Evolutionary conservation across 2,888 invertebrate species (phyloP).

Genomic region (Stramonita haemastoma): DNA sequence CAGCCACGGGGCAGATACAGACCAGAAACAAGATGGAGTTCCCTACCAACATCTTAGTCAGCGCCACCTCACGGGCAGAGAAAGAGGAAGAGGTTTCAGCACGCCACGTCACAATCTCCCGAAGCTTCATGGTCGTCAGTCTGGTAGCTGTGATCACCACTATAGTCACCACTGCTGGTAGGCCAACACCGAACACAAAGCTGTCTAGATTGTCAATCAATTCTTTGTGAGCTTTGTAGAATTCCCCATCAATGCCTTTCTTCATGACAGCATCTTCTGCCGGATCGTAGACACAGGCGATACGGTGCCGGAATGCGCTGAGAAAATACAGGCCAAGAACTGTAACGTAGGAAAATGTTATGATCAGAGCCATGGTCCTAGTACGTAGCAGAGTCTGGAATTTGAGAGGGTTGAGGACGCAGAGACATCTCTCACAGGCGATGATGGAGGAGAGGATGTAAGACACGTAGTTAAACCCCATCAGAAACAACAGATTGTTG

Average conservation of each 20-base stretch:
- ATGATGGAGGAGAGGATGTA: no score
- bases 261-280: background rate
- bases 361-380: no score
- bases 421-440: no score
- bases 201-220: background rate
- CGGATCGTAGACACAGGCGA: background rate
- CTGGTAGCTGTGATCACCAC: background rate
- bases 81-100: background rate
- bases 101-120: background rate
- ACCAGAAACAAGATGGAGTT: slow-evolving; percentile 6
- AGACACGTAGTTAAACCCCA: no score
- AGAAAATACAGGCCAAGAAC: no score
- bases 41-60: slow-evolving; percentile 11
- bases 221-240: slow-evolving; percentile 15
- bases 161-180: background rate
- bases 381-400: no score
- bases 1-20: background rate
- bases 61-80: background rate
- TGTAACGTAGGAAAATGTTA: no score
- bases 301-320: background rate
- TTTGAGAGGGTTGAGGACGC: no score
- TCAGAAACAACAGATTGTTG: no score
- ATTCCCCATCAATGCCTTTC: background rate
- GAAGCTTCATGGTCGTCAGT: background rate
- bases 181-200: background rate